Percentiles rank a stretch among this genome's conserved stretches.
phyloP scores from a whole-genome alignment of 2,113 vertebrate genomes.

The Neoarius graeffei region DNA sequence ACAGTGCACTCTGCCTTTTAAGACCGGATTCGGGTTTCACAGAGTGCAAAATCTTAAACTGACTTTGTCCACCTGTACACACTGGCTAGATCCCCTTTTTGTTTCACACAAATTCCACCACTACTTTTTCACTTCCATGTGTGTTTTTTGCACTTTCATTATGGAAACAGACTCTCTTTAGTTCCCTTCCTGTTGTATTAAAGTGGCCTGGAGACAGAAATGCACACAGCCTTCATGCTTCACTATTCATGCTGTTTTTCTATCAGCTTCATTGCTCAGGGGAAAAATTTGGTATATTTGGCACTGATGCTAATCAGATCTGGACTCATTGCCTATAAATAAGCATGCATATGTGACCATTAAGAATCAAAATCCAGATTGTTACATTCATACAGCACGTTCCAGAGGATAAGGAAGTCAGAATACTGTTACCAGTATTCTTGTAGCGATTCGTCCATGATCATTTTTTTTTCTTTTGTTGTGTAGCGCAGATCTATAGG shows the following conservation, averaged over 20 bases:
- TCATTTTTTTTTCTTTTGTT: neutral
- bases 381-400: neutral
- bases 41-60: neutral
- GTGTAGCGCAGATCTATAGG: neutral
- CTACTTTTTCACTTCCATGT: constrained; percentile 34
- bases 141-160: constrained; percentile 23
- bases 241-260: neutral
- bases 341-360: neutral
- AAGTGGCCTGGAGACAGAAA: neutral
- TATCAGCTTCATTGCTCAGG: too few species aligned
- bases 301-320: neutral
- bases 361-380: neutral
- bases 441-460: neutral
- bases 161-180: neutral
- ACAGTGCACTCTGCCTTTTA: neutral
- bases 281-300: neutral
- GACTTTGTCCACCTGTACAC: neutral
- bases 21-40: neutral
- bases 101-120: neutral
- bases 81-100: constrained; percentile 13
- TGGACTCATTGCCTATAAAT: neutral
- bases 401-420: neutral
- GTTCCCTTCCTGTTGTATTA: neutral
- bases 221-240: neutral
- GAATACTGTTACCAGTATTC: neutral